Percentiles rank a stretch among this genome's conserved stretches.
Evolutionary conservation across 2,113 vertebrate genomes (phyloP).

Genomic region (Dolichallabes microphthalmus): DNA sequence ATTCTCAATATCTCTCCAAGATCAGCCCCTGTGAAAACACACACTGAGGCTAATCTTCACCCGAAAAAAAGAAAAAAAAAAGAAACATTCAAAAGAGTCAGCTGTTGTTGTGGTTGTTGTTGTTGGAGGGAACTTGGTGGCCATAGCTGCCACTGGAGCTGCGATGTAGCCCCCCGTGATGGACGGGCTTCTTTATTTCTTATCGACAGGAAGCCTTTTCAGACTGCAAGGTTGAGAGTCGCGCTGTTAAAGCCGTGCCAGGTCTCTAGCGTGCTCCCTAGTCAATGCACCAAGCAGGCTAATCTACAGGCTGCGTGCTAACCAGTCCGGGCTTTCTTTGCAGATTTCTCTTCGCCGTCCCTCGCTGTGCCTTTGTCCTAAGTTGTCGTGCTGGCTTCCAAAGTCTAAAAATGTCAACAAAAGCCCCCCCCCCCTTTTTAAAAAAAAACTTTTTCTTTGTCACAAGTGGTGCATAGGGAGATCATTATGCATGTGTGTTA

Average conservation of each 20-base stretch:
- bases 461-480: neutral
- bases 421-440: too few species aligned
- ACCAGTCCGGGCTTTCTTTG: slow-evolving; percentile 45
- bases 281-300: slow-evolving; percentile 24
- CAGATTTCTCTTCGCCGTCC: slow-evolving; percentile 39
- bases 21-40: slow-evolving; percentile 23
- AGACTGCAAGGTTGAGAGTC: slow-evolving; percentile 50
- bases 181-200: slow-evolving; percentile 52
- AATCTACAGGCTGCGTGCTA: slow-evolving; percentile 42
- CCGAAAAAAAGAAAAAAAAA: neutral
- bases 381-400: slow-evolving; percentile 26
- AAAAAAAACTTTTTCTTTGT: too few species aligned
- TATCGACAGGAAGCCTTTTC: slow-evolving; percentile 57
- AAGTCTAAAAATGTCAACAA: slow-evolving; percentile 40
- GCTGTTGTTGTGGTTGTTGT: slow-evolving; percentile 44
- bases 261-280: slow-evolving; percentile 39
- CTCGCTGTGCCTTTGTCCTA: slow-evolving; percentile 50
- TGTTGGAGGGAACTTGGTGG: slow-evolving; percentile 33
- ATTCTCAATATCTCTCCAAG: slow-evolving; percentile 35
- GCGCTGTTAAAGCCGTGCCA: slow-evolving; percentile 39
- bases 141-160: slow-evolving; percentile 55
- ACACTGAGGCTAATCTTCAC: slow-evolving; percentile 7
- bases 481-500: slow-evolving; percentile 28
- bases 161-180: slow-evolving; percentile 50
- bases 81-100: slow-evolving; percentile 49